Conservation (phyloP, 2,797 vertebrate genomes). For the Cuculus canorus region DNA sequence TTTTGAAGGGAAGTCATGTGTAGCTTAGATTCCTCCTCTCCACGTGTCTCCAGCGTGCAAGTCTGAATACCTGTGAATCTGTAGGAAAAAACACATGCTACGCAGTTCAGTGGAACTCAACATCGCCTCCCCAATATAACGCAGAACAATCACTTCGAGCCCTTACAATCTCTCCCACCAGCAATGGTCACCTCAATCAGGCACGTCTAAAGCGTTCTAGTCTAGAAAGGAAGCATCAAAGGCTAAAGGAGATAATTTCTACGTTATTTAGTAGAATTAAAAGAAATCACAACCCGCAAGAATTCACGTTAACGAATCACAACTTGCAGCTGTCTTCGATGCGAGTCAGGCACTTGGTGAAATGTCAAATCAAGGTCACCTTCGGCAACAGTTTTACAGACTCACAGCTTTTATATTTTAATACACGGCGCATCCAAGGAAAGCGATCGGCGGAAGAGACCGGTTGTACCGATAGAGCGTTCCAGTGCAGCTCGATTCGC, state of each 20-base stretch:
- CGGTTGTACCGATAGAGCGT: background rate
- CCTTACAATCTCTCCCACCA: background rate
- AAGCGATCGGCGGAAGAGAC: background rate
- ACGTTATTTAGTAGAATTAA: background rate
- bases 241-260: background rate
- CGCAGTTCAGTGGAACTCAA: background rate
- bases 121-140: background rate
- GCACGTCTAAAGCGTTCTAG: background rate
- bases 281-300: background rate
- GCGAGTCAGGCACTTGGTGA: background rate
- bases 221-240: background rate
- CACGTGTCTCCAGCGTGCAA: background rate
- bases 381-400: background rate
- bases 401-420: background rate
- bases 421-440: background rate
- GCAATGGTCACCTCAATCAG: background rate
- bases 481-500: too few relatives aligned
- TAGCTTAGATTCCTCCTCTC: background rate
- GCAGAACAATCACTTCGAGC: background rate
- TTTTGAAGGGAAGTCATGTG: background rate
- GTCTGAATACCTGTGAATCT: background rate
- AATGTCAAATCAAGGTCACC: background rate
- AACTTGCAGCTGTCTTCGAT: background rate
- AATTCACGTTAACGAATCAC: background rate
- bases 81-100: background rate